A percentile compares a stretch with the other conserved stretches of the same genome.
Evolutionary conservation across 2,113 vertebrate species (phyloP).

Genomic region (Sprattus sprattus): DNA sequence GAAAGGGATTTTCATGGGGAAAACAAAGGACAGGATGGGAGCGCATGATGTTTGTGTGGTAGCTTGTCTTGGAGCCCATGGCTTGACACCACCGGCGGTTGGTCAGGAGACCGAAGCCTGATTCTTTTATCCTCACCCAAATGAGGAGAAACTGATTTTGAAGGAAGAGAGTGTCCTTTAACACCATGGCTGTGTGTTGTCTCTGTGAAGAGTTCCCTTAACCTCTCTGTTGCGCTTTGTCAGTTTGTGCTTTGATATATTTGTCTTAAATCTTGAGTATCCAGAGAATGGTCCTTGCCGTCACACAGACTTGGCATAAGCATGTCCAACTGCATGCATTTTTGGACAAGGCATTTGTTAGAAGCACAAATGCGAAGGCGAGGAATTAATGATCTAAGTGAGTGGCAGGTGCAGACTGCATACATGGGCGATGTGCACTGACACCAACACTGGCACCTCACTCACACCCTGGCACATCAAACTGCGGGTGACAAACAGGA

Average conservation of each 20-base stretch:
- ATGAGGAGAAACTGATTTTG: neutral
- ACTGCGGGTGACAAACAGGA: neutral
- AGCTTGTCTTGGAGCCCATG: neutral
- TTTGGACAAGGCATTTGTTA: neutral
- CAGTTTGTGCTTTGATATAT: neutral
- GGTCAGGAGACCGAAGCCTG: slow-evolving; percentile 23
- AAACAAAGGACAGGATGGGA: neutral
- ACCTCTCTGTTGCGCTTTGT: neutral
- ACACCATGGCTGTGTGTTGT: neutral
- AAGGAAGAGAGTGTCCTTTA: neutral
- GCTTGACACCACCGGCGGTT: slow-evolving; percentile 1
- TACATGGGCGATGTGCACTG: neutral
- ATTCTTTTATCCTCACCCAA: neutral
- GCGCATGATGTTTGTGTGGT: slow-evolving; percentile 27
- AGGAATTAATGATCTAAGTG: neutral
- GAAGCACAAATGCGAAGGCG: neutral
- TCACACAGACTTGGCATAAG: neutral
- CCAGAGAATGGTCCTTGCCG: too few relatives aligned
- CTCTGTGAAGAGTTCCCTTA: neutral
- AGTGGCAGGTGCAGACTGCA: neutral
- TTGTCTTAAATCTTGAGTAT: neutral
- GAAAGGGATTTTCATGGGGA: neutral
- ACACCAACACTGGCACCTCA: neutral
- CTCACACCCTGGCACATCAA: neutral
- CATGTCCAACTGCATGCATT: neutral